Conservation (phyloP, 2,113 vertebrate species). For the Triplophysa dalaica region DNA sequence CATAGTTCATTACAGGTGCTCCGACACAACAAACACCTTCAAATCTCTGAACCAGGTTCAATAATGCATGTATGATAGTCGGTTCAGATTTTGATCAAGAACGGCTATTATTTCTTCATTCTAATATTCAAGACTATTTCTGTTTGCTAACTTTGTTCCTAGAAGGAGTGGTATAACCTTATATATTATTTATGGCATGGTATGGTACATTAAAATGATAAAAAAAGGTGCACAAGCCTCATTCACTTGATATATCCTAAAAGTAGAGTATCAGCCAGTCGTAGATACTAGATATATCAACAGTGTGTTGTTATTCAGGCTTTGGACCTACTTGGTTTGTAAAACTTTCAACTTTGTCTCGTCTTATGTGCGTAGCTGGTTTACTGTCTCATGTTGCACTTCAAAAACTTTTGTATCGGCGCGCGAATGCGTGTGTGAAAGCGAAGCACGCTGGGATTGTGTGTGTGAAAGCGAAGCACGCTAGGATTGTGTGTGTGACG, state of each 20-base stretch:
- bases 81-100: not conserved
- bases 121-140: conserved; percentile 16
- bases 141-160: conserved; percentile 8
- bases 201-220: conserved; percentile 11
- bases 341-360: conserved; percentile 50
- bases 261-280: conserved; percentile 48
- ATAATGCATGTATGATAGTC: conserved; percentile 29
- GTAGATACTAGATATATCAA: conserved; percentile 57
- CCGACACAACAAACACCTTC: not conserved
- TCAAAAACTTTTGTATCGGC: conserved; percentile 43
- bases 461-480: conserved; percentile 45
- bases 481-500: conserved; percentile 54
- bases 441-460: conserved; percentile 49
- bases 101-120: not conserved
- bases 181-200: conserved; percentile 3
- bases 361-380: conserved; percentile 38
- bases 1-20: conserved; percentile 7
- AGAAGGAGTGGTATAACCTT: not conserved
- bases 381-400: conserved; percentile 32
- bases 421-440: conserved; percentile 53
- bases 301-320: conserved; percentile 46
- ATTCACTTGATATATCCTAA: conserved; percentile 58
- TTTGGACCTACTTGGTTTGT: conserved; percentile 39
- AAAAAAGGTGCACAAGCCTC: conserved; percentile 38
- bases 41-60: not conserved